Percentiles rank a stretch among this genome's conserved stretches.
phyloP scores from a whole-genome alignment of 2,113 vertebrate genomes.

The Hucho hucho region DNA sequence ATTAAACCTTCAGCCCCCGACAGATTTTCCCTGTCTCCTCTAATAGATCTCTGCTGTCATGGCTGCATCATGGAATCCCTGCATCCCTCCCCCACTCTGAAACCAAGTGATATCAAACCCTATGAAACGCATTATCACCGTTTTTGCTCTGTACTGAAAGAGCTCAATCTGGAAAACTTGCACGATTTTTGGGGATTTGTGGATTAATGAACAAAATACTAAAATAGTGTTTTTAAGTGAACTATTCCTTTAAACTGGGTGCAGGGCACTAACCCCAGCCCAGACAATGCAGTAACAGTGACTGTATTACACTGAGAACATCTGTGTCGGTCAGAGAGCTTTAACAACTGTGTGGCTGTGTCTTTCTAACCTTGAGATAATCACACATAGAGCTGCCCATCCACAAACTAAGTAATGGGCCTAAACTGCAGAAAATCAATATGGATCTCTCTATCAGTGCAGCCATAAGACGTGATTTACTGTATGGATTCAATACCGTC shows the following conservation, averaged over 20 bases:
- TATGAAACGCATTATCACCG: not conserved
- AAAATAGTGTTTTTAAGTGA: no score
- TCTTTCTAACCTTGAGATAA: conserved; percentile 19
- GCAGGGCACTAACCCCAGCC: no score
- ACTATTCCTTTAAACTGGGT: no score
- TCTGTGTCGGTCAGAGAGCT: not conserved
- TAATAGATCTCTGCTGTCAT: conserved; percentile 26
- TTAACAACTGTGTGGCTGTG: not conserved
- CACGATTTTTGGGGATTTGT: no score
- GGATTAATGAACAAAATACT: no score
- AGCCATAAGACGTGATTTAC: conserved; percentile 16
- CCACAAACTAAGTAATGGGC: conserved; percentile 18
- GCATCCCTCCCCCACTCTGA: conserved; percentile 19
- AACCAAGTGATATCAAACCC: conserved; percentile 22
- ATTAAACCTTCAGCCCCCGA: no score
- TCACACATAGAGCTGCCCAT: conserved; percentile 20
- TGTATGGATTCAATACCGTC: conserved; percentile 6
- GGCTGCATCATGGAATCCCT: conserved; percentile 36
- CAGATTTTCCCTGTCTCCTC: conserved; percentile 17
- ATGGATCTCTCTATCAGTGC: conserved; percentile 1
- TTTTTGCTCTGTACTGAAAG: no score
- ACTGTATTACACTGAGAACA: no score
- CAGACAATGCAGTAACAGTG: no score
- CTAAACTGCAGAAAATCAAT: conserved; percentile 33
- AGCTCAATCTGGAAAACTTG: no score